Conservation (phyloP, 2,888 invertebrate species). For the Leucophora obtusa region DNA sequence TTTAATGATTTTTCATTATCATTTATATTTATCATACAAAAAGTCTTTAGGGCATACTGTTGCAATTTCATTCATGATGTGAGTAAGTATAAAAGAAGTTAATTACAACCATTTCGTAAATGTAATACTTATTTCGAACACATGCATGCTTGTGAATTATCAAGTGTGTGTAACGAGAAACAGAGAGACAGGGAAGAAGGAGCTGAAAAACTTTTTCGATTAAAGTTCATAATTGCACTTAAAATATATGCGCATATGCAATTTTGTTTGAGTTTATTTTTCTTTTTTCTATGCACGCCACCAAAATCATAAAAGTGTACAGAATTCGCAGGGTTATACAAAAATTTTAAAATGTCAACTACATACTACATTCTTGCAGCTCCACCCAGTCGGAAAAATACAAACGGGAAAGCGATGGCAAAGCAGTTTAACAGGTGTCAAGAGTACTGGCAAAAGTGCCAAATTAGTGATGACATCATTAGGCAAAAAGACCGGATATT, state of each 20-base stretch:
- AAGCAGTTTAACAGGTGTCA: too few relatives aligned
- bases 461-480: too few relatives aligned
- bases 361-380: too few relatives aligned
- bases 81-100: conserved; percentile 47
- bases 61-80: conserved; percentile 53
- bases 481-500: too few relatives aligned
- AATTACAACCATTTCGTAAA: conserved; percentile 55
- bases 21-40: conserved; percentile 53
- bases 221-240: conserved; percentile 68
- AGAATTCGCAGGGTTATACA: neutral
- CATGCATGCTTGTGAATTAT: neutral
- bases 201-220: conserved; percentile 67
- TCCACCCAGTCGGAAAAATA: too few relatives aligned
- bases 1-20: conserved; percentile 60
- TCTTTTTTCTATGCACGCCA: neutral
- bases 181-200: conserved; percentile 29
- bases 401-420: too few relatives aligned
- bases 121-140: conserved; percentile 40
- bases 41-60: conserved; percentile 43
- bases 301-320: conserved; percentile 40
- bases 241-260: conserved; percentile 23
- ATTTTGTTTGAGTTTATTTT: neutral
- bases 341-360: too few relatives aligned
- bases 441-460: too few relatives aligned
- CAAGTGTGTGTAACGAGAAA: neutral